These are phyloP conservation scores for Vidua chalybeata DNA, from an alignment of 2,113 vertebrate species.

Conservation along the genomic window DNA sequence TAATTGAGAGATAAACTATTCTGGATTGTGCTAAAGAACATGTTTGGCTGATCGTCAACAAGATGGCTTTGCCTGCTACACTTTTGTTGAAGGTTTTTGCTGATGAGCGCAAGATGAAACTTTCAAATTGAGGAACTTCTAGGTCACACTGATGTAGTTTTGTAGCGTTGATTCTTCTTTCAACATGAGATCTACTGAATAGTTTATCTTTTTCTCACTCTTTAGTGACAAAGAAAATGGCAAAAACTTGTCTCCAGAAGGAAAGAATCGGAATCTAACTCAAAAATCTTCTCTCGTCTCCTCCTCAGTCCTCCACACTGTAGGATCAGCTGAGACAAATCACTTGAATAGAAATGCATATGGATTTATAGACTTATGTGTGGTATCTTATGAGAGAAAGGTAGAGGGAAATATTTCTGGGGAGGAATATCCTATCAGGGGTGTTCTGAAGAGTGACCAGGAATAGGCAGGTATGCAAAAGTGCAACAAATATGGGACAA, in stretches of 20 bases:
- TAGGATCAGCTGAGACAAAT: neutral
- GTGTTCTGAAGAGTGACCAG: neutral
- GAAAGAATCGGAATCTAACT: neutral
- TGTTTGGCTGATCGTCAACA: neutral
- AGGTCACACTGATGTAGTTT: conserved; percentile 13
- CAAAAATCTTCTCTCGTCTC: neutral
- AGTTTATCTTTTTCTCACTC: conserved; percentile 15
- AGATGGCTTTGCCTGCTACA: neutral
- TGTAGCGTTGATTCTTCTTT: conserved; percentile 60
- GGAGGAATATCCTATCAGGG: neutral
- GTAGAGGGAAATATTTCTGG: neutral
- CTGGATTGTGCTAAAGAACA: neutral
- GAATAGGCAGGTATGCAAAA: neutral
- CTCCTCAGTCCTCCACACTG: neutral
- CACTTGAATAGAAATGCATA: neutral
- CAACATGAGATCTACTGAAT: neutral
- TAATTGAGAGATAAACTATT: neutral
- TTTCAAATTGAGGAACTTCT: conserved; percentile 58
- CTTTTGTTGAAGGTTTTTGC: conserved; percentile 10
- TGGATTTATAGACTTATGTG: neutral
- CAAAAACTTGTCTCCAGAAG: neutral
- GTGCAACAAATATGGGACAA: neutral
- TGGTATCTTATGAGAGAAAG: neutral
- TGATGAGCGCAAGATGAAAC: conserved; percentile 6
- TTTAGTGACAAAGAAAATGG: neutral